These are phyloP conservation scores for Chamaea fasciata DNA, from an alignment of 2,113 vertebrate species.

Conservation along the genomic window DNA sequence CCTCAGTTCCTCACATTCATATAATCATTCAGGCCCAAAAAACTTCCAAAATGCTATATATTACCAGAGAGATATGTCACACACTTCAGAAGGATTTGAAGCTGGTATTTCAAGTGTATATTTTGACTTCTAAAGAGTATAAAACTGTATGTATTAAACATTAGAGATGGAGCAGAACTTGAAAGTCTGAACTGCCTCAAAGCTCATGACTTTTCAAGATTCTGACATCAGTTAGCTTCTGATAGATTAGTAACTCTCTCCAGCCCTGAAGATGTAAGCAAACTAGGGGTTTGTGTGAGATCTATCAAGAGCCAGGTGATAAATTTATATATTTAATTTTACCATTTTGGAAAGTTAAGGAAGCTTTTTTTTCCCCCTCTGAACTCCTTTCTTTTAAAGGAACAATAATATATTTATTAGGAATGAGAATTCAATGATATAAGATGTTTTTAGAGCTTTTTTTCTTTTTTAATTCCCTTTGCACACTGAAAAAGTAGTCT, in stretches of 20 bases:
- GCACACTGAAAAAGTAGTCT: background rate
- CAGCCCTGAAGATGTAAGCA: background rate
- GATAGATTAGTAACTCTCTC: background rate
- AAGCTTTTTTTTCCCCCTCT: too few species aligned
- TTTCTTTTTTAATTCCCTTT: background rate
- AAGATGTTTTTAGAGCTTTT: background rate
- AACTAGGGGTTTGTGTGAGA: background rate
- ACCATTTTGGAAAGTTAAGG: background rate
- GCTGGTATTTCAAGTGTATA: background rate
- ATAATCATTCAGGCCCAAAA: background rate
- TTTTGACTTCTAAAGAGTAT: background rate
- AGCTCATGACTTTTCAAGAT: background rate
- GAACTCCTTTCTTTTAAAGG: background rate
- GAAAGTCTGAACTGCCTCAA: background rate
- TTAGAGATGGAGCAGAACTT: background rate
- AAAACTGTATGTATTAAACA: constrained; percentile 1
- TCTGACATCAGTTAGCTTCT: background rate
- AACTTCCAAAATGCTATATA: background rate
- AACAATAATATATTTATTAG: background rate
- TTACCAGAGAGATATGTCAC: background rate
- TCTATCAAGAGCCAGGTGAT: background rate
- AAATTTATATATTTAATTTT: background rate
- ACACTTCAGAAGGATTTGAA: background rate
- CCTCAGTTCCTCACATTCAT: background rate
- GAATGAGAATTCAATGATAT: background rate